Conservation (phyloP, 1,140 invertebrate genomes). For the Aphaenogaster floridana region DNA sequence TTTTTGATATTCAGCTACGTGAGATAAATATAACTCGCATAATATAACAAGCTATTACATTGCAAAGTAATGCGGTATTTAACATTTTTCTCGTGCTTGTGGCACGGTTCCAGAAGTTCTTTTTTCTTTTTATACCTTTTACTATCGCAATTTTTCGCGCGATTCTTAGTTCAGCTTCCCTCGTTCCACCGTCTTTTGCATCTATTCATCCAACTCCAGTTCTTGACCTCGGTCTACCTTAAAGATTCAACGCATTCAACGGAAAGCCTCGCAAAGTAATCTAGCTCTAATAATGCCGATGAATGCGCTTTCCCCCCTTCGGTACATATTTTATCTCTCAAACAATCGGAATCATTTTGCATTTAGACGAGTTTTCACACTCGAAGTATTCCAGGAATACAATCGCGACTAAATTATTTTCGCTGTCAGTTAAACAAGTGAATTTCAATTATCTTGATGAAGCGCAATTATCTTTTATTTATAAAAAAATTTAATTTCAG, state of each 20-base stretch:
- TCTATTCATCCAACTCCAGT: conserved; percentile 16
- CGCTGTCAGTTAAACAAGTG: not conserved
- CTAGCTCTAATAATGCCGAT: conserved; percentile 1
- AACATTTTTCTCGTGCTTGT: conserved; percentile 13
- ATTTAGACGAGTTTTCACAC: conserved; percentile 24
- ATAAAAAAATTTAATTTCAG: not conserved
- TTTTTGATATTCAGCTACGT: not conserved
- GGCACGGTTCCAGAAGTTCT: not conserved
- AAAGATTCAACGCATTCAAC: not conserved
- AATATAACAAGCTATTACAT: not conserved
- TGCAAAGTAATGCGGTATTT: conserved; percentile 3
- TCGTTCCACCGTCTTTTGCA: not conserved
- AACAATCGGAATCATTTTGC: conserved; percentile 3
- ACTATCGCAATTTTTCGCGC: conserved; percentile 1
- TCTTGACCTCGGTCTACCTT: conserved; percentile 24
- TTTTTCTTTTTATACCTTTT: not conserved
- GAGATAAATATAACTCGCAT: not conserved
- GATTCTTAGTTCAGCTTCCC: not conserved
- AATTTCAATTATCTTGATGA: not conserved
- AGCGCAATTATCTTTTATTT: not conserved
- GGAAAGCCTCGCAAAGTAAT: not conserved
- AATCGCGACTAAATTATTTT: conserved; percentile 1
- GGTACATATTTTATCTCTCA: not conserved
- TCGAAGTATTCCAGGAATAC: not conserved
- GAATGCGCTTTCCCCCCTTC: not conserved